Evolutionary conservation across 2,888 invertebrate genomes (phyloP).

Genomic region (Melinopterus prodromus): DNA sequence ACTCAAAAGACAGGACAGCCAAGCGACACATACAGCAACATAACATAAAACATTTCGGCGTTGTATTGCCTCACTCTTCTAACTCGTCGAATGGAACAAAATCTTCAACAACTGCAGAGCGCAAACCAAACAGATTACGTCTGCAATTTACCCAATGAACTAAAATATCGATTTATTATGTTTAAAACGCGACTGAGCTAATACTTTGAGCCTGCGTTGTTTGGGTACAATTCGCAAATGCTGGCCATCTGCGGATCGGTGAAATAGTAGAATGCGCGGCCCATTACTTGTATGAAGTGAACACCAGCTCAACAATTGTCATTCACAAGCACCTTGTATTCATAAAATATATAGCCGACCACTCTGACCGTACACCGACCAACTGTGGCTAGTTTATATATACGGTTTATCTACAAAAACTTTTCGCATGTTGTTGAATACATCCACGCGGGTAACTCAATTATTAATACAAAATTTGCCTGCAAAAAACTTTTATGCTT

Average conservation of each 20-base stretch:
- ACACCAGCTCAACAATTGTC: constrained; percentile 19
- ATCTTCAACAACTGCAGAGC: too few relatives aligned
- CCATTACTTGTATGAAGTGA: constrained; percentile 20
- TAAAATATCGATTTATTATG: background rate
- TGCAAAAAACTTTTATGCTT: background rate
- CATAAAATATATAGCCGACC: constrained; percentile 17
- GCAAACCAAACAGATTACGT: too few relatives aligned
- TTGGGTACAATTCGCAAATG: background rate
- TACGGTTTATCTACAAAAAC: background rate
- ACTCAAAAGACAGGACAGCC: too few relatives aligned
- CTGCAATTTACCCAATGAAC: background rate
- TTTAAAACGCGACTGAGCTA: background rate
- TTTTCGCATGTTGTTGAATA: background rate
- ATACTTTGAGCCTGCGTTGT: background rate
- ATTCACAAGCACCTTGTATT: constrained; percentile 25
- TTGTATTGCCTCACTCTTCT: too few relatives aligned
- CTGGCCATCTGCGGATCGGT: background rate
- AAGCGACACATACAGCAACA: too few relatives aligned
- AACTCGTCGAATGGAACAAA: too few relatives aligned
- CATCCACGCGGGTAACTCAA: background rate
- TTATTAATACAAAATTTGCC: background rate
- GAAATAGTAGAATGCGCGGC: background rate
- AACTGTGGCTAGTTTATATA: constrained; percentile 22
- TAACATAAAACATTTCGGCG: too few relatives aligned
- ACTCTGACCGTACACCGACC: constrained; percentile 9